Conservation (phyloP, 1,140 invertebrate genomes). For the Drosophila trapezifrons region DNA sequence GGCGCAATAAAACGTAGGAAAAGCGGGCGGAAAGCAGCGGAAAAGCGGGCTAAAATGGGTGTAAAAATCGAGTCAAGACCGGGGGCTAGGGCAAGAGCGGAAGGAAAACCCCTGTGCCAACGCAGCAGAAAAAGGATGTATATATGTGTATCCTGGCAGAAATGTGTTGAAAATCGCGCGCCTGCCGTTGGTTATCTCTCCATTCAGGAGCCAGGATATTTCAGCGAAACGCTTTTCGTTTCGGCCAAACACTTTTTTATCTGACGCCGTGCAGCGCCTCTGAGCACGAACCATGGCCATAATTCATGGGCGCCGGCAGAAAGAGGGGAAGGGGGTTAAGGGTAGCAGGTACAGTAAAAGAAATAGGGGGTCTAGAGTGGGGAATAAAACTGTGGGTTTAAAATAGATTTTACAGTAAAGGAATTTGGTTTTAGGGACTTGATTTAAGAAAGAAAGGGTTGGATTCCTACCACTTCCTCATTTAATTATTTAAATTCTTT, state of each 20-base stretch:
- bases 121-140: constrained; percentile 67
- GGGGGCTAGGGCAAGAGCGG: not conserved
- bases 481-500: not conserved
- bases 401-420: not conserved
- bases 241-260: constrained; percentile 74
- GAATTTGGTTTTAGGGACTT: not conserved
- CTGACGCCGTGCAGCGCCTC: constrained; percentile 74
- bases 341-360: not conserved
- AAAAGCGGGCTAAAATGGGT: not conserved
- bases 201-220: constrained; percentile 64
- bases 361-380: not conserved
- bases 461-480: not conserved
- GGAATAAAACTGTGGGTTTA: no score
- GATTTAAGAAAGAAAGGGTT: not conserved
- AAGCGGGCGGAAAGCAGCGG: constrained; percentile 10
- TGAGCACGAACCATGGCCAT: constrained; percentile 71
- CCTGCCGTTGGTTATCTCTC: constrained; percentile 78
- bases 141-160: constrained; percentile 45
- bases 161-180: constrained; percentile 78
- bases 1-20: constrained; percentile 76
- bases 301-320: constrained; percentile 51
- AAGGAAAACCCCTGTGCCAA: constrained; percentile 12
- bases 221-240: constrained; percentile 65
- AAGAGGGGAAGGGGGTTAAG: not conserved
- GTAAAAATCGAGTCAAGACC: constrained; percentile 11